Conservation (phyloP, 2,113 vertebrate species). For the Heteronetta atricapilla region DNA sequence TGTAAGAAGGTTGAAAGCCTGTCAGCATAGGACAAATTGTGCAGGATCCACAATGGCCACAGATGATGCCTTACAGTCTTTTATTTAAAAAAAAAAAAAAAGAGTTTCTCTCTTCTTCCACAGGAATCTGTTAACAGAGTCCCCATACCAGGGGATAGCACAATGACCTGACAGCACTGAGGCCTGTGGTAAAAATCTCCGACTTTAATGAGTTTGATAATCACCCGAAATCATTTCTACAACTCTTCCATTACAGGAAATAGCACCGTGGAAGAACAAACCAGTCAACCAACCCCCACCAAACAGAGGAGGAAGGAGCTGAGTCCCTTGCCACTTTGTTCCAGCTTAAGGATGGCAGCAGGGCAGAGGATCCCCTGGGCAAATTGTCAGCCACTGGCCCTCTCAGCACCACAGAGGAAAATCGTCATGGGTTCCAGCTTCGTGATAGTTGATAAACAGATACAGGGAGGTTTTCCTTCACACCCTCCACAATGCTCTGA, state of each 20-base stretch:
- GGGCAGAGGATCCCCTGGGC: not conserved
- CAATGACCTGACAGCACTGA: not conserved
- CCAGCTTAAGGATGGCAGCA: not conserved
- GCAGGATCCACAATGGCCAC: not conserved
- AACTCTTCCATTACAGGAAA: not conserved
- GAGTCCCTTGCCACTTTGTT: not conserved
- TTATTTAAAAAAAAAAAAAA: not conserved
- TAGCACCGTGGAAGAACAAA: not conserved
- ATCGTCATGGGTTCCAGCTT: not conserved
- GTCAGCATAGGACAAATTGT: fast-evolving
- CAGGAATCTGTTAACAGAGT: not conserved
- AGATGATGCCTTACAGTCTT: not conserved
- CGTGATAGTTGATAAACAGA: not conserved
- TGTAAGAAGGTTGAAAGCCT: not conserved
- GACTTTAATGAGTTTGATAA: not conserved
- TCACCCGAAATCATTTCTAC: not conserved
- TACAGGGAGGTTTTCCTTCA: not conserved
- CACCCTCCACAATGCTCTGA: fast-evolving
- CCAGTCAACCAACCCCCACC: not conserved
- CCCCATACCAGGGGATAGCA: not conserved
- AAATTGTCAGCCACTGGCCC: not conserved
- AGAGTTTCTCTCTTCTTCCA: not conserved
- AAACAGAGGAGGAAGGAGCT: fast-evolving
- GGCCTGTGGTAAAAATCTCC: not conserved
- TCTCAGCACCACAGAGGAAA: not conserved